Conservation (phyloP, 2,888 invertebrate species). For the Chironomus riparius region DNA sequence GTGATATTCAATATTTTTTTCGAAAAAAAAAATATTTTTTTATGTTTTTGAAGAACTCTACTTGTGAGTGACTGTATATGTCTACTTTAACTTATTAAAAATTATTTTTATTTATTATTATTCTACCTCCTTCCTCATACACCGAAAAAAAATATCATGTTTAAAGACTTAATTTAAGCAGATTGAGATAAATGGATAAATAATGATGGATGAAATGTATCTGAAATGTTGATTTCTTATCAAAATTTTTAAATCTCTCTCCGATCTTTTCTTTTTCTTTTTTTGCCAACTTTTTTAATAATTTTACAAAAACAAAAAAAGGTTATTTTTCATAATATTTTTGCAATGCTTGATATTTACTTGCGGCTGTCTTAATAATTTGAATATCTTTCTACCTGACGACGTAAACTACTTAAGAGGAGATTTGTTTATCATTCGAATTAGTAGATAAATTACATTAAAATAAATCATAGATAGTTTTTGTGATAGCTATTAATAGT, state of each 20-base stretch:
- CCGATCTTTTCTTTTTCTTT: not conserved
- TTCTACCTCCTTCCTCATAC: not conserved
- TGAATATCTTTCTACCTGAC: no score
- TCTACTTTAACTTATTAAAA: no score
- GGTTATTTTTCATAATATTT: not conserved
- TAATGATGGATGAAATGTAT: slow-evolving; percentile 15
- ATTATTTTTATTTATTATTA: no score
- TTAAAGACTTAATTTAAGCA: slow-evolving; percentile 22
- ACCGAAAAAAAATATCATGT: slow-evolving; percentile 22
- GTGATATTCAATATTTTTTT: slow-evolving; percentile 24
- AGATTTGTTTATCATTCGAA: no score
- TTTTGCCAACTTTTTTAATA: not conserved
- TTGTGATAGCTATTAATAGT: no score
- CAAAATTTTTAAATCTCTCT: not conserved
- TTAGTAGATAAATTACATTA: no score
- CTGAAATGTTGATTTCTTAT: slow-evolving; percentile 23
- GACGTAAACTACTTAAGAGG: no score
- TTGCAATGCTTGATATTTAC: not conserved
- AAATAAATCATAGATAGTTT: no score
- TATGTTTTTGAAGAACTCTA: not conserved
- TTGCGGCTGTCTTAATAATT: no score
- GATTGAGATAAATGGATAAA: slow-evolving; percentile 5
- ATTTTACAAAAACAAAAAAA: not conserved
- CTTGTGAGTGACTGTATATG: not conserved
- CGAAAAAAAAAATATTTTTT: not conserved